A percentile compares a stretch with the other conserved stretches of the same genome.
These are phyloP conservation scores for Drosophila orena DNA, from an alignment of 1,140 invertebrate genomes.

Conservation along the genomic window DNA sequence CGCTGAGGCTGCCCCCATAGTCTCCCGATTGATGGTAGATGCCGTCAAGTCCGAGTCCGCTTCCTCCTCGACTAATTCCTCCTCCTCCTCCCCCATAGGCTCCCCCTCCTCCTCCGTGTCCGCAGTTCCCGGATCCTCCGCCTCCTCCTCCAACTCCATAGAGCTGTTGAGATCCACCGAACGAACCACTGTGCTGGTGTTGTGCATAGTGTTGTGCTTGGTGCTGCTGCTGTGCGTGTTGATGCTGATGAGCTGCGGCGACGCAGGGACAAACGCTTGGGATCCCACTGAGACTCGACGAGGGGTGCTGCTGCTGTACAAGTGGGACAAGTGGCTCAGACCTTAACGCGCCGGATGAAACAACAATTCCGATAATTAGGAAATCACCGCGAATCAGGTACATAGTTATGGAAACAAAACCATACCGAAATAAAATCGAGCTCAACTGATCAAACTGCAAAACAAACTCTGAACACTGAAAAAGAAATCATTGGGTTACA, in stretches of 20 bases:
- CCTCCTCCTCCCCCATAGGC: slow-evolving; percentile 76
- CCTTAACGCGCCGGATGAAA: slow-evolving; percentile 61
- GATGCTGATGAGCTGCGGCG: slow-evolving; percentile 82
- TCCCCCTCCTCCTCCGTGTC: slow-evolving; percentile 78
- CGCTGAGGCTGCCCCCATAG: slow-evolving; percentile 76
- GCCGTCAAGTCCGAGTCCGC: slow-evolving; percentile 85
- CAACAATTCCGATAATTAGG: slow-evolving; percentile 28
- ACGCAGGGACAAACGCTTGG: slow-evolving; percentile 83
- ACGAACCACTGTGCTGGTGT: slow-evolving; percentile 71
- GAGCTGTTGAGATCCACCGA: slow-evolving; percentile 85
- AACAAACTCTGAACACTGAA: slow-evolving; percentile 42
- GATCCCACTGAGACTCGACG: slow-evolving; percentile 85
- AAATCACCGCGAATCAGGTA: slow-evolving; percentile 11
- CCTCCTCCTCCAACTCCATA: slow-evolving; percentile 82
- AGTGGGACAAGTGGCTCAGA: slow-evolving; percentile 85
- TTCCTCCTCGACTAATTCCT: slow-evolving; percentile 84
- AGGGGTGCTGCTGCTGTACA: slow-evolving; percentile 84
- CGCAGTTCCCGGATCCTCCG: slow-evolving; percentile 59
- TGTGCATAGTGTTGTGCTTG: slow-evolving; percentile 76
- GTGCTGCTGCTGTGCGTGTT: slow-evolving; percentile 72
- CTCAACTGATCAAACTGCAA: slow-evolving; percentile 42
- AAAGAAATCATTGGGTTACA: slow-evolving; percentile 11
- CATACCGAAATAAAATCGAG: slow-evolving; percentile 50
- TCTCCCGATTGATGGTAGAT: slow-evolving; percentile 85
- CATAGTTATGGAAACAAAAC: slow-evolving; percentile 20